Base-by-base conservation (phyloP, 2,797 vertebrate species). In the Lacerta agilis region DNA sequence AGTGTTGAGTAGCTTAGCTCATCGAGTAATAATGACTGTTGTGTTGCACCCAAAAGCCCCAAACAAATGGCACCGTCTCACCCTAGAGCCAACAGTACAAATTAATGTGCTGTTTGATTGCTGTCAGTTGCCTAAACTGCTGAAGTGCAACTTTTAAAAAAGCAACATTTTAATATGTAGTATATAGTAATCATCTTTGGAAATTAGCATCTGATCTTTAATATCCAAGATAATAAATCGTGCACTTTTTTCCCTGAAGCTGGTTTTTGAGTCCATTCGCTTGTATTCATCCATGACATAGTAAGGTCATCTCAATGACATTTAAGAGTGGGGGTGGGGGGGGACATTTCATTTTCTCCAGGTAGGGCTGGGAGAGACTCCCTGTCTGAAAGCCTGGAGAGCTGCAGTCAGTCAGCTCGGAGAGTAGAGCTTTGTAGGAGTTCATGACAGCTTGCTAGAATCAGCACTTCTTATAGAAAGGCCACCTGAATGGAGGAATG, bases 1-100 rank as follows among this genome's bases (percentile, higher is more conserved):
- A 90, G 86, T 79, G 85, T 75, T 8, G 23, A 88, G n/a, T 81
- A 89, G 89, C 89, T 80, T 83, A 91, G 87, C 49, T 85, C 29
- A 45, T 79, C 67, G 49, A 13, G 2, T 88, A 91, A 69, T 75
- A 91, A 93, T 64, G 89, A 41, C 45, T 85, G 69, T 33, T 71
- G 29, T 79, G 71, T 71, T 71, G 36, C 15, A 79, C 82, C 2
- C 4, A 87, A 90, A 93, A 78, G 43, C 87, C 80, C 13, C 2
- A 71, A 41, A 86, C 49, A 90, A 90, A 38, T 25, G 43, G 86
- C 25, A 84, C 0, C 0, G 4, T 88, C 33, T 15, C 55, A 87
- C 69, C 75, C 0, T 61, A 41, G 23, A 0, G 73, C 83, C 80
- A 79, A 85, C 71, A 89, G 29, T 93, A 93, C 45, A 92, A 90